Conservation (phyloP, 2,888 invertebrate genomes). For the Schizaphis graminum region DNA sequence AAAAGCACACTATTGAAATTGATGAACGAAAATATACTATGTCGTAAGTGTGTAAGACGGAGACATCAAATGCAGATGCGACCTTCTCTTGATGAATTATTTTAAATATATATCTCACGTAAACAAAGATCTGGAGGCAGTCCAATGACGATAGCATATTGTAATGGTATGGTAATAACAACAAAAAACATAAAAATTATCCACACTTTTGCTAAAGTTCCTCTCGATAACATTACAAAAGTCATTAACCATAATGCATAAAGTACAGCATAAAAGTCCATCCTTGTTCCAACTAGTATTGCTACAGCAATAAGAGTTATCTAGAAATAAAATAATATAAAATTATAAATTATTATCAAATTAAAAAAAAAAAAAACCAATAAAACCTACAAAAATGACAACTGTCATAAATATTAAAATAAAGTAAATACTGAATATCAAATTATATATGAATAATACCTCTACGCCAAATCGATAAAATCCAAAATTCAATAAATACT, state of each 20-base stretch:
- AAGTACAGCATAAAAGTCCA: slow-evolving; percentile 89
- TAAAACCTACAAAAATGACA: not conserved
- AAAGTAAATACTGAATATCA: not conserved
- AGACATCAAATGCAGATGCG: too few relatives aligned
- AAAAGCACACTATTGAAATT: too few relatives aligned
- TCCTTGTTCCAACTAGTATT: slow-evolving; percentile 87
- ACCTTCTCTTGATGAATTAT: not conserved
- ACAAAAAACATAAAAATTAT: slow-evolving; percentile 85
- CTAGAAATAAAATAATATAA: slow-evolving; percentile 72
- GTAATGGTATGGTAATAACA: slow-evolving; percentile 84
- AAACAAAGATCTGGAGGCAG: slow-evolving; percentile 89
- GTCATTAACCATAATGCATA: slow-evolving; percentile 87
- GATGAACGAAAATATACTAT: too few relatives aligned
- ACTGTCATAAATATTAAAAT: not conserved
- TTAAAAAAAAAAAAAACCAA: not conserved
- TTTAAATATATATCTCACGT: slow-evolving; percentile 74
- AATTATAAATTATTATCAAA: not conserved
- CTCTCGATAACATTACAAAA: slow-evolving; percentile 79
- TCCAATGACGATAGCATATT: slow-evolving; percentile 91
- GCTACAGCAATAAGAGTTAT: slow-evolving; percentile 89
- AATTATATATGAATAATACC: slow-evolving; percentile 72
- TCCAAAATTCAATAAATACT: slow-evolving; percentile 93
- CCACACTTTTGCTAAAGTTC: slow-evolving; percentile 82
- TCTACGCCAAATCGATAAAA: slow-evolving; percentile 98
- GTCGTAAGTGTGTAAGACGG: too few relatives aligned